Conservation (phyloP, 2,888 invertebrate species). For the Ophion ventricosus region DNA sequence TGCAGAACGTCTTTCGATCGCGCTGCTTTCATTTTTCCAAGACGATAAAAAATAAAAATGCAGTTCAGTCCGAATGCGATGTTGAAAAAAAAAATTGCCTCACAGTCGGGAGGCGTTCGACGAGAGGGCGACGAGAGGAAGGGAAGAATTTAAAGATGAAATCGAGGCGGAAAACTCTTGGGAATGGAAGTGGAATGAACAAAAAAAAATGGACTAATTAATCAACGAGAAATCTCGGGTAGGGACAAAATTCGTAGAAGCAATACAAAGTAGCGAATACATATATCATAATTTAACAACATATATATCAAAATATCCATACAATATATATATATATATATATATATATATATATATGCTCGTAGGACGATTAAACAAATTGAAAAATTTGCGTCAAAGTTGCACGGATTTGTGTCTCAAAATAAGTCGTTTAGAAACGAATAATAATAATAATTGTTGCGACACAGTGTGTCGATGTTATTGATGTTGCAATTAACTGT, state of each 20-base stretch:
- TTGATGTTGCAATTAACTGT: conserved; percentile 64
- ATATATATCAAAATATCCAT: conserved; percentile 22
- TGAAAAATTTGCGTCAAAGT: conserved; percentile 34
- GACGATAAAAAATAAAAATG: conserved; percentile 35
- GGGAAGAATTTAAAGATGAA: conserved; percentile 60
- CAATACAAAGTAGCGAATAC: conserved; percentile 71
- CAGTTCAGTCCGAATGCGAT: background rate
- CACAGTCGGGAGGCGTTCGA: conserved; percentile 50
- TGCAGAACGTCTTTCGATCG: conserved; percentile 20
- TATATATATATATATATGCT: conserved; percentile 49
- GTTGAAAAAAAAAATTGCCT: conserved; percentile 14
- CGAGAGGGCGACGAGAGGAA: conserved; percentile 54
- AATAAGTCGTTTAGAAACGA: conserved; percentile 47
- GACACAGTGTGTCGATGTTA: conserved; percentile 24
- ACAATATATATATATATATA: conserved; percentile 16
- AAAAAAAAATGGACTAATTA: conserved; percentile 50
- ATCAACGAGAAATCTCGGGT: conserved; percentile 53
- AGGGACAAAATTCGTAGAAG: conserved; percentile 75
- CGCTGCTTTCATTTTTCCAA: conserved; percentile 15
- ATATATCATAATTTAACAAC: conserved; percentile 46
- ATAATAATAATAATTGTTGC: conserved; percentile 44
- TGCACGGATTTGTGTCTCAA: conserved; percentile 39
- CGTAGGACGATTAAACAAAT: conserved; percentile 44
- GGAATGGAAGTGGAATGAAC: conserved; percentile 49
- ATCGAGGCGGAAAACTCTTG: conserved; percentile 74